phyloP scores from a whole-genome alignment of 2,888 invertebrate genomes.

The Diarsia brunnea region DNA sequence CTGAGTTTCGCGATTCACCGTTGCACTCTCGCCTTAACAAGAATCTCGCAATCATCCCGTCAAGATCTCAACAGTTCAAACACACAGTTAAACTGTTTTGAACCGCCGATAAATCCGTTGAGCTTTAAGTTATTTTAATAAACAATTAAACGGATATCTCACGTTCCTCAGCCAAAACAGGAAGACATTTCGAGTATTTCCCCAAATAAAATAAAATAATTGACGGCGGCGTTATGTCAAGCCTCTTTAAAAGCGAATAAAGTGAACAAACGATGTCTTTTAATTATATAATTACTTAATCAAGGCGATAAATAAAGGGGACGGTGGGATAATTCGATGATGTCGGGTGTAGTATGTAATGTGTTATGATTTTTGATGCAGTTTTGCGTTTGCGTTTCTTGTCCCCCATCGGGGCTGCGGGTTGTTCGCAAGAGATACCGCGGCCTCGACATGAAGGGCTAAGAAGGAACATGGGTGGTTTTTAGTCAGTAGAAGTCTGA shows the following conservation, averaged over 20 bases:
- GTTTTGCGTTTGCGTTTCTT: background rate
- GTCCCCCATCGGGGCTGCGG: no score
- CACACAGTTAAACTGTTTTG: constrained; percentile 46
- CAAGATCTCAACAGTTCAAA: constrained; percentile 36
- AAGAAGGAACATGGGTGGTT: no score
- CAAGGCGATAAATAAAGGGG: constrained; percentile 58
- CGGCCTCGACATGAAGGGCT: no score
- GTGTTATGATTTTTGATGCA: constrained; percentile 30
- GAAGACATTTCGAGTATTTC: constrained; percentile 59
- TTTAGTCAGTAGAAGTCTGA: no score
- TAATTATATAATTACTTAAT: constrained; percentile 64
- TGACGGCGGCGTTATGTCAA: constrained; percentile 51
- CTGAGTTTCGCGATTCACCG: background rate
- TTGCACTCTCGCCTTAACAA: background rate
- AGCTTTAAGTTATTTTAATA: constrained; percentile 65
- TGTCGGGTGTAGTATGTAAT: constrained; percentile 4
- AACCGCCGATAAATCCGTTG: constrained; percentile 54
- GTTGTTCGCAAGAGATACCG: no score
- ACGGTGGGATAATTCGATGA: constrained; percentile 20
- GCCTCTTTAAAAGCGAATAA: constrained; percentile 36
- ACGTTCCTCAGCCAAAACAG: constrained; percentile 44
- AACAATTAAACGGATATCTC: constrained; percentile 64
- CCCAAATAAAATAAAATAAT: constrained; percentile 69
- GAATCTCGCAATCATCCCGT: constrained; percentile 37
- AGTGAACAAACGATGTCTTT: constrained; percentile 36